A percentile compares a stretch with the other conserved stretches of the same genome.
These are phyloP conservation scores for Thermophis baileyi DNA, from an alignment of 2,113 vertebrate species.

Conservation along the genomic window DNA sequence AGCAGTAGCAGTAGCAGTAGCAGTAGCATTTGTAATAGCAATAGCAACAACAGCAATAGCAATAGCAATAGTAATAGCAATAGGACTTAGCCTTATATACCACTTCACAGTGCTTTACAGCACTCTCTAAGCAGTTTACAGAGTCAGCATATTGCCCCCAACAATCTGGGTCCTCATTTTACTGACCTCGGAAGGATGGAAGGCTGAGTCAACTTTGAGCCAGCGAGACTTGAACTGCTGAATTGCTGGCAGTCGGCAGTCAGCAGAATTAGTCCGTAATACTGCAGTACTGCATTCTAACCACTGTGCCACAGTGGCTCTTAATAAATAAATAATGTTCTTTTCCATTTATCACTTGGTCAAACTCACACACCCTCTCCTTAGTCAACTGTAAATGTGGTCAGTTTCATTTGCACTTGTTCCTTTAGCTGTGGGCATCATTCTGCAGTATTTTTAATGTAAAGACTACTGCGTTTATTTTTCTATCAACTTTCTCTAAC, in stretches of 20 bases:
- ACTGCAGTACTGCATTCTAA: neutral
- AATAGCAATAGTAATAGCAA: neutral
- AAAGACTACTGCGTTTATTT: neutral
- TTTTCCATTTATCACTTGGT: neutral
- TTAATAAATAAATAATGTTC: neutral
- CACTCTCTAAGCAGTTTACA: neutral
- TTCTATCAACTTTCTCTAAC: neutral
- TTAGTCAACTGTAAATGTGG: neutral
- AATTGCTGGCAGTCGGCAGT: neutral
- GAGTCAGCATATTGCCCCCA: neutral
- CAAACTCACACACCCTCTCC: neutral
- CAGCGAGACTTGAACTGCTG: neutral
- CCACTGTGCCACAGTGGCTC: neutral
- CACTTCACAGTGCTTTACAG: neutral
- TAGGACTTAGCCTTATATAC: neutral
- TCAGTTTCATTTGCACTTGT: neutral
- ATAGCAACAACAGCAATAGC: too few species aligned
- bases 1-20: too few species aligned
- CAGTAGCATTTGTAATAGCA: too few species aligned
- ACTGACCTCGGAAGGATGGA: neutral
- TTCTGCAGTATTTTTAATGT: neutral
- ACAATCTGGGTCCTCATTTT: neutral
- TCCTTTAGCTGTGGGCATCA: neutral
- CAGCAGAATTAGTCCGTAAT: neutral
- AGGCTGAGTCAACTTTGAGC: neutral